Evolutionary conservation across 2,888 invertebrate genomes (phyloP).

Genomic region (Leptinotarsa peninsularis): DNA sequence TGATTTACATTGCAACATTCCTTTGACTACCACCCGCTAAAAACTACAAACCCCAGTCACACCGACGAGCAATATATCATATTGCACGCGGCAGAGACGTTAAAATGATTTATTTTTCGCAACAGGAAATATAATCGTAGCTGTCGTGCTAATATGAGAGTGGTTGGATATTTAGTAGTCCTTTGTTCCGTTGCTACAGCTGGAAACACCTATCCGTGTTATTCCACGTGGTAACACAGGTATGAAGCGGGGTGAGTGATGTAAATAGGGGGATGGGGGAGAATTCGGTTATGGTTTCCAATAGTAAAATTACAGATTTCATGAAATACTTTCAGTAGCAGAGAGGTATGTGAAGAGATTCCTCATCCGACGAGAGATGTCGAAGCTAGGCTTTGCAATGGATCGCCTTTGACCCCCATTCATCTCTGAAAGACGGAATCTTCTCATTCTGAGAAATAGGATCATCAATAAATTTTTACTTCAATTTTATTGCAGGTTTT

Average conservation of each 20-base stretch:
- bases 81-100: neutral
- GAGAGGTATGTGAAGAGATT: too few relatives aligned
- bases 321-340: too few relatives aligned
- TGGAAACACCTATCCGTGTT: neutral
- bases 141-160: neutral
- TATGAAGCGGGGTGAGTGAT: neutral
- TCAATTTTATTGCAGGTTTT: too few relatives aligned
- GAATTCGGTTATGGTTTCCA: too few relatives aligned
- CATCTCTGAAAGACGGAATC: too few relatives aligned
- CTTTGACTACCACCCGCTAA: neutral
- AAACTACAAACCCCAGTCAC: neutral
- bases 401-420: too few relatives aligned
- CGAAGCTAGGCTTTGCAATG: too few relatives aligned
- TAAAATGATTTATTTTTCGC: conserved; percentile 8
- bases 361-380: too few relatives aligned
- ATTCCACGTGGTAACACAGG: neutral
- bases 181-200: neutral
- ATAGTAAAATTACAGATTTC: too few relatives aligned
- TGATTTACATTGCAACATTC: neutral
- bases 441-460: too few relatives aligned
- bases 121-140: conserved; percentile 4
- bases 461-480: too few relatives aligned
- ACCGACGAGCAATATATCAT: neutral
- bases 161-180: neutral
- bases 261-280: too few relatives aligned